Base-by-base conservation (phyloP, 2,888 invertebrate species). In the Watsonalla cultraria region DNA sequence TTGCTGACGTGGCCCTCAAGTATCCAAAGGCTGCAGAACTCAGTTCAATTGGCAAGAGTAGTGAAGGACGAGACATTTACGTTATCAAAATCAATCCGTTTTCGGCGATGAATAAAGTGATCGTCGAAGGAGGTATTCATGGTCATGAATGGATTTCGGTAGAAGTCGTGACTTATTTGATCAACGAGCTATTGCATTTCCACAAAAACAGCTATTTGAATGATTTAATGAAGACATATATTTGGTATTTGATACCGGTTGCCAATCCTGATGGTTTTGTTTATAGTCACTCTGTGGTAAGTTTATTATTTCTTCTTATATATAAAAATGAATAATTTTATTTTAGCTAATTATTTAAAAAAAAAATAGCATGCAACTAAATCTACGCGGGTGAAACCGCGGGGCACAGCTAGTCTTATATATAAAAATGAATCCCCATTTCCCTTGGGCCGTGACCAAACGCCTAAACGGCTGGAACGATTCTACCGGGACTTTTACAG, bases 221-320 rank as follows among this genome's bases (percentile, higher is more conserved):
- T 45, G 51, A 74, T 0, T 72, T 93, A 9, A 90, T 90, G 0
- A 76, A 78, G 0, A 82, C 74, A 37, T 91, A 90, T 66, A 92
- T 94, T 57, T 96, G 95, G 94, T 93, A 93, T 70, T 78, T 96
- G 46, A 84, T 96, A 65, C 95, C 96, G 0, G 82, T 94, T 6
- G 79, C 92, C 15, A 96, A 96, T 80, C 96, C 96, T 6, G 96
- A 96, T 74, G 95, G 95, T 5, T 95, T 92, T 70, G 93, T 89
- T 9, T 93, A 75, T 48, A 74, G 68, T 11, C 69, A 76, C 51
- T 74, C 61, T 55, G 48, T 11, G 53, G 65, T 61, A 52, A 57
- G 54, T 9, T 7, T 53, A 45, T 35, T 15, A 24, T 54, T n/a
- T n/a, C n/a, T n/a, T n/a, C n/a, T n/a, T n/a, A n/a, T n/a, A n/a